Evolutionary conservation across 2,113 vertebrate genomes (phyloP).

Genomic region (Clinocottus analis): DNA sequence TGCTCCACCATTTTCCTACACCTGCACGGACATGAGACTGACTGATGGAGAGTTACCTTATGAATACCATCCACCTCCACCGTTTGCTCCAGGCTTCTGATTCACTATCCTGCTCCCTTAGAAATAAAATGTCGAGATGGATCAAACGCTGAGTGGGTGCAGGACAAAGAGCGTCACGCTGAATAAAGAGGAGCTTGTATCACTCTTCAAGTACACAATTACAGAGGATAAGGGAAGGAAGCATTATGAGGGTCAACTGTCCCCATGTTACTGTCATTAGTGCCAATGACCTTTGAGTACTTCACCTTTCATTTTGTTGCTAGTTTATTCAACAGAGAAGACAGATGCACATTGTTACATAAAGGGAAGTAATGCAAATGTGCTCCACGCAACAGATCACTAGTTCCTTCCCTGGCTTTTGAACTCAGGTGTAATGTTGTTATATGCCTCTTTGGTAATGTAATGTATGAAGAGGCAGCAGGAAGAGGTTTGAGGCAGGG

Average conservation of each 20-base stretch:
- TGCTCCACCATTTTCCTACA: neutral
- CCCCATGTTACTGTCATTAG: too few relatives aligned
- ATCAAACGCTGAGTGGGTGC: neutral
- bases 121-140: neutral
- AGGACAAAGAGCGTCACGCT: neutral
- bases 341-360: neutral
- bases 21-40: neutral
- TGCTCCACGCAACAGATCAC: neutral
- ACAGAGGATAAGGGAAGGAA: neutral
- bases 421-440: neutral
- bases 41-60: slow-evolving; percentile 47
- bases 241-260: neutral
- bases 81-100: slow-evolving; percentile 85
- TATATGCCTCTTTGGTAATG: neutral
- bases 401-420: neutral
- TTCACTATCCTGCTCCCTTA: neutral
- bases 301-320: neutral
- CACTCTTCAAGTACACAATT: neutral
- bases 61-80: slow-evolving; percentile 82
- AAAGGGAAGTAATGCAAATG: neutral
- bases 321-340: neutral
- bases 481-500: slow-evolving; percentile 14
- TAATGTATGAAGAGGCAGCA: neutral
- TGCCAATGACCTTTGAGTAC: neutral
- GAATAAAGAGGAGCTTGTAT: neutral